Evolutionary conservation across 2,797 vertebrate genomes (phyloP).

Genomic region (Lophotriccus pileatus): DNA sequence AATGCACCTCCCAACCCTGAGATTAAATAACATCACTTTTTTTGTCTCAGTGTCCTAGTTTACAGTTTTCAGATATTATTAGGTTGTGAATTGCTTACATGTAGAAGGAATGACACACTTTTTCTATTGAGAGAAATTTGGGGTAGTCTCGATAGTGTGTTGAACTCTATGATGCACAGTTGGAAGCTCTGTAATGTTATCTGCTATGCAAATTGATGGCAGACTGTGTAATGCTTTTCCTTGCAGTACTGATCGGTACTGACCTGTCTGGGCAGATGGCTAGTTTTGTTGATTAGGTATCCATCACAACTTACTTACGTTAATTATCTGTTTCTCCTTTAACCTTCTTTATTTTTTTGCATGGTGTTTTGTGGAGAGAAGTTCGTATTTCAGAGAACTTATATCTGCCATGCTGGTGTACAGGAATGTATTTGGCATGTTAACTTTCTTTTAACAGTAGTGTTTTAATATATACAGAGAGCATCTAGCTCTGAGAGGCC

Average conservation of each 20-base stretch:
- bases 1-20: background rate
- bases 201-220: background rate
- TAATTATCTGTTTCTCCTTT: background rate
- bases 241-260: background rate
- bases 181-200: background rate
- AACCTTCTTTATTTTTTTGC: background rate
- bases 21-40: background rate
- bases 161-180: background rate
- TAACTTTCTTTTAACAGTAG: background rate
- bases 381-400: background rate
- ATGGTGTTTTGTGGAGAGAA: background rate
- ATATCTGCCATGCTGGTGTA: background rate
- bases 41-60: background rate
- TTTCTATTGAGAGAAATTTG: background rate
- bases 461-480: background rate
- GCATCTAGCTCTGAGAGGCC: background rate
- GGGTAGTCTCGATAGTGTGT: background rate
- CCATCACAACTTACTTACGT: background rate
- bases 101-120: background rate
- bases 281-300: background rate
- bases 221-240: background rate
- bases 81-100: background rate
- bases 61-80: slow-evolving; percentile 4
- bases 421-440: background rate
- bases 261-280: background rate